Evolutionary conservation across 2,113 vertebrate genomes (phyloP).

Genomic region (Dipodomys spectabilis): DNA sequence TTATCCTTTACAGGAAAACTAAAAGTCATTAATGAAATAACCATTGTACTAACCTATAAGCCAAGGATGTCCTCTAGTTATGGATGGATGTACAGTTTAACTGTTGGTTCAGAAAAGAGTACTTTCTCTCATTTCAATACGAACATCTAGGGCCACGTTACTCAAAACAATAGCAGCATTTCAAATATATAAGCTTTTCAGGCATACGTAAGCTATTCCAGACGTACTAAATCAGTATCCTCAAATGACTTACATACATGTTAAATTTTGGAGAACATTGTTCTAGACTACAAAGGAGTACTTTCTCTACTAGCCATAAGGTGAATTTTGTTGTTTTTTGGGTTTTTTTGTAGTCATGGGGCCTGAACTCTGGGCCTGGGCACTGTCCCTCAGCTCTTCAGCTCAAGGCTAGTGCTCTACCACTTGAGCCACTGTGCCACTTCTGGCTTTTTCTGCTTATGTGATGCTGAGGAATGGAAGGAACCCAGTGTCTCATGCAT

Average conservation of each 20-base stretch:
- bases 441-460: too few species aligned
- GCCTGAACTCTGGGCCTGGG: too few species aligned
- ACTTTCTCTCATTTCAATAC: neutral
- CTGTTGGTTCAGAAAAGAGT: neutral
- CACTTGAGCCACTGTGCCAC: too few species aligned
- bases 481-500: too few species aligned
- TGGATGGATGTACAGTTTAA: neutral
- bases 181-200: neutral
- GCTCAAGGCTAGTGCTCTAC: too few species aligned
- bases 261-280: neutral
- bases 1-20: neutral
- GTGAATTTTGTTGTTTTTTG: neutral
- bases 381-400: too few species aligned
- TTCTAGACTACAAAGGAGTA: neutral
- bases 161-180: neutral
- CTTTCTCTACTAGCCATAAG: neutral
- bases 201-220: neutral
- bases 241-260: neutral
- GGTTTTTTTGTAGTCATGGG: too few species aligned
- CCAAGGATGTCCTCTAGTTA: slow-evolving; percentile 16
- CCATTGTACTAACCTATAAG: neutral
- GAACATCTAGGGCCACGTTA: neutral
- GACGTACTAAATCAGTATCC: neutral
- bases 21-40: neutral
- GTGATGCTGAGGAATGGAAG: too few species aligned